These are phyloP conservation scores for Sebastes umbrosus DNA, from an alignment of 2,797 vertebrate species.

Conservation along the genomic window DNA sequence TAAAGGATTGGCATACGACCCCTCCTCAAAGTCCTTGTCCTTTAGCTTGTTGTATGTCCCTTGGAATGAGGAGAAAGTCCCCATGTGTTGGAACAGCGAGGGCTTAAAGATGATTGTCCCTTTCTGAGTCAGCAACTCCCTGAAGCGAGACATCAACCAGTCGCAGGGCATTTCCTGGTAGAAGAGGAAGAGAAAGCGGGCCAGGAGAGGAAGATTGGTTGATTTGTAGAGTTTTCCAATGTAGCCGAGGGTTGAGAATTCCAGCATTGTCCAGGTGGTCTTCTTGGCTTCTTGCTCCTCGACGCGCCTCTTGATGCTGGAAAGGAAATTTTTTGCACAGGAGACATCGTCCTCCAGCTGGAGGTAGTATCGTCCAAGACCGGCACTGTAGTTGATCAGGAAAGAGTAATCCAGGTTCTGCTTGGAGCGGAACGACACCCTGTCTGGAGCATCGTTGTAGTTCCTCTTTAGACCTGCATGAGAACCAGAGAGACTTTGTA, in stretches of 20 bases:
- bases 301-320: constrained; percentile 75
- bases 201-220: constrained; percentile 80
- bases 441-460: constrained; percentile 75
- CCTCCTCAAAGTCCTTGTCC: constrained; percentile 77
- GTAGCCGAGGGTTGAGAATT: constrained; percentile 89
- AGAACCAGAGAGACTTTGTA: not conserved
- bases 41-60: constrained; percentile 81
- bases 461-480: constrained; percentile 83
- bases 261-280: constrained; percentile 84
- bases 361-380: constrained; percentile 87
- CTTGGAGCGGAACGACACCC: constrained; percentile 86
- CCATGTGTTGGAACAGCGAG: constrained; percentile 87
- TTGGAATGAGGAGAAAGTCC: constrained; percentile 82
- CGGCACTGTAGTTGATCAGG: constrained; percentile 83
- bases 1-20: constrained; percentile 72
- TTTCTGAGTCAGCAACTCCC: constrained; percentile 82
- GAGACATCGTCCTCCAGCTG: constrained; percentile 88
- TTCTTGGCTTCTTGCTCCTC: constrained; percentile 59
- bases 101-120: constrained; percentile 81
- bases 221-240: constrained; percentile 90
- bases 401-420: constrained; percentile 90
- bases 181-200: constrained; percentile 88
- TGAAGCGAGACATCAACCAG: constrained; percentile 86
- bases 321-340: constrained; percentile 82
- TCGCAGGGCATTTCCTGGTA: constrained; percentile 90